These are phyloP conservation scores for Phthorimaea operculella DNA, from an alignment of 1,140 invertebrate species.

Conservation along the genomic window DNA sequence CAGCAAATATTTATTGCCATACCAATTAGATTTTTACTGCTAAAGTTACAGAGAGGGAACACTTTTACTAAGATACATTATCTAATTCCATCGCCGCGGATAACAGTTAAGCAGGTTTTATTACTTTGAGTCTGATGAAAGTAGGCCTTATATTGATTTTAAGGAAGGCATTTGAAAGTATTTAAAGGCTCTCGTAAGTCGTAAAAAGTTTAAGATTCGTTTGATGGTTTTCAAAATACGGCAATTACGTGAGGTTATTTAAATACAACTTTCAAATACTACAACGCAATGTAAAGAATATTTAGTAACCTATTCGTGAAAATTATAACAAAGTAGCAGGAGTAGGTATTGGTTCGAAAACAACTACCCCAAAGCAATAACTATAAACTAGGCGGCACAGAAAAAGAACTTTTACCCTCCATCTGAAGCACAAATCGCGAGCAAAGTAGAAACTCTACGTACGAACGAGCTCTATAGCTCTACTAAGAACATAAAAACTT, in stretches of 20 bases:
- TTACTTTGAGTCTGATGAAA: slow-evolving; percentile 55
- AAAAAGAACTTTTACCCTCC: background rate
- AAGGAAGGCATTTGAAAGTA: slow-evolving; percentile 52
- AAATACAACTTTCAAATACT: no score
- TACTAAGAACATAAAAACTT: slow-evolving; percentile 33
- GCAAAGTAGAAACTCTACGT: background rate
- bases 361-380: slow-evolving; percentile 18
- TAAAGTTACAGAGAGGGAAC: slow-evolving; percentile 31
- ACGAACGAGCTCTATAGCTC: background rate
- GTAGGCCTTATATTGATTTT: slow-evolving; percentile 63
- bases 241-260: slow-evolving; percentile 16
- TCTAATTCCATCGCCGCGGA: slow-evolving; percentile 51
- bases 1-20: slow-evolving; percentile 44
- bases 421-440: background rate
- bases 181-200: slow-evolving; percentile 47
- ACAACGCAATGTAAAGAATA: no score
- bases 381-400: background rate
- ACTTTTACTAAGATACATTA: slow-evolving; percentile 52
- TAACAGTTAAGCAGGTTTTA: slow-evolving; percentile 61
- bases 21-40: slow-evolving; percentile 46
- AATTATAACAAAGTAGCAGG: no score
- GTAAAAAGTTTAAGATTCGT: slow-evolving; percentile 39
- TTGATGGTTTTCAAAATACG: slow-evolving; percentile 23
- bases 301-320: no score
- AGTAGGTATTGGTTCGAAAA: no score